Percentiles rank a stretch among this genome's conserved stretches.
Evolutionary conservation across 2,113 vertebrate genomes (phyloP).

Genomic region (Sturnira hondurensis): DNA sequence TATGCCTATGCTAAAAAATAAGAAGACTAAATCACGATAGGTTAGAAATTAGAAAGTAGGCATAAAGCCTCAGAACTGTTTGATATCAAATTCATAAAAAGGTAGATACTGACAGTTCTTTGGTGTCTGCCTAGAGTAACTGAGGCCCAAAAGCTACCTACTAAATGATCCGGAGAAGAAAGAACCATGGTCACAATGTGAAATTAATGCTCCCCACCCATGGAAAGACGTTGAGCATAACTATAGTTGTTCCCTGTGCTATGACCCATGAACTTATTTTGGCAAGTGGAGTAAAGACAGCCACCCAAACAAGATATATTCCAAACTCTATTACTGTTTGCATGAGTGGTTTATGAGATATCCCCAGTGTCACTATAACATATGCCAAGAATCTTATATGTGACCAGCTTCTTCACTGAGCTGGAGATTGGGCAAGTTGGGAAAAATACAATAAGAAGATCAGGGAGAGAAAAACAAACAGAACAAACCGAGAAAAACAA

Average conservation of each 20-base stretch:
- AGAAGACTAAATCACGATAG: neutral
- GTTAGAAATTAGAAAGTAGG: neutral
- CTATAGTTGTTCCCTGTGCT: neutral
- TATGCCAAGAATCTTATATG: neutral
- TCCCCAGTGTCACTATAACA: neutral
- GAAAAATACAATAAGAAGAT: neutral
- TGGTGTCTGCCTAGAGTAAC: neutral
- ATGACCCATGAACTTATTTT: neutral
- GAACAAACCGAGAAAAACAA: neutral
- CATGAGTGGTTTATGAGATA: neutral
- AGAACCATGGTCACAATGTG: neutral
- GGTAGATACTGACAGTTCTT: neutral
- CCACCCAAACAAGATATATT: neutral
- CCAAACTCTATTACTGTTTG: neutral
- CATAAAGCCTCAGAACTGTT: neutral
- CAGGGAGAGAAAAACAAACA: neutral
- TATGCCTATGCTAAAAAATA: neutral
- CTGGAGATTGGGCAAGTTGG: neutral
- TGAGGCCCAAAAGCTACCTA: neutral
- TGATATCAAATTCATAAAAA: slow-evolving; percentile 27
- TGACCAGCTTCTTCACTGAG: neutral
- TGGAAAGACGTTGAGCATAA: neutral
- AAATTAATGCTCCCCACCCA: neutral
- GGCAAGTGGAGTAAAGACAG: neutral
- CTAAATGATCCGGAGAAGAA: neutral